Evolutionary conservation across 2,113 vertebrate species (phyloP).

Genomic region (Orycteropus afer): DNA sequence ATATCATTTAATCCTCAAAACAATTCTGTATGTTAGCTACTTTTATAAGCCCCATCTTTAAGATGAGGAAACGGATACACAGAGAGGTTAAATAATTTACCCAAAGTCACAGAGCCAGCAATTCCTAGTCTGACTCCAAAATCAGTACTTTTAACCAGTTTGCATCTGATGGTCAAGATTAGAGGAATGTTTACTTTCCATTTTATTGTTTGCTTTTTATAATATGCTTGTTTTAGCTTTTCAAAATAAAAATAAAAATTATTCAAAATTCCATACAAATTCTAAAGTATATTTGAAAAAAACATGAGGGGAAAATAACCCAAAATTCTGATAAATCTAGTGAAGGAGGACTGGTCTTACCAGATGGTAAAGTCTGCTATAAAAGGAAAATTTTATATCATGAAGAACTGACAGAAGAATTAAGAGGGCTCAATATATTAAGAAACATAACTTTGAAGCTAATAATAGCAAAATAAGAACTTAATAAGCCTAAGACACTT

Average conservation of each 20-base stretch:
- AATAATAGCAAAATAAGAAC: constrained; percentile 29
- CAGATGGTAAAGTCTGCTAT: not conserved
- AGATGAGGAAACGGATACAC: not conserved
- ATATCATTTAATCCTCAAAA: no score
- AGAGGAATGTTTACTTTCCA: not conserved
- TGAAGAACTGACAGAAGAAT: constrained; percentile 10
- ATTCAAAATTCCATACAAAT: constrained; percentile 29
- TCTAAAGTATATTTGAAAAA: not conserved
- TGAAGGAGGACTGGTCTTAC: not conserved
- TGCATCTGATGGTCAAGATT: not conserved
- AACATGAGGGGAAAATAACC: not conserved
- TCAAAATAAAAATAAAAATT: constrained; percentile 44
- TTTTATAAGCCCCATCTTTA: not conserved
- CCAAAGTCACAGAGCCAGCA: not conserved
- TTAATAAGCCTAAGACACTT: no score
- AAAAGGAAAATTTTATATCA: constrained; percentile 23
- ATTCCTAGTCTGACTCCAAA: not conserved
- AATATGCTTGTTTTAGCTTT: not conserved
- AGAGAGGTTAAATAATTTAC: no score
- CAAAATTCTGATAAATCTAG: not conserved
- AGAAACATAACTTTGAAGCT: not conserved
- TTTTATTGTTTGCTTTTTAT: not conserved
- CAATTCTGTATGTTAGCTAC: not conserved
- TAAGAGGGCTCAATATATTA: not conserved
- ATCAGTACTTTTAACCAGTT: not conserved